Conservation (phyloP, 2,113 vertebrate species). For the Ellobius talpinus region DNA sequence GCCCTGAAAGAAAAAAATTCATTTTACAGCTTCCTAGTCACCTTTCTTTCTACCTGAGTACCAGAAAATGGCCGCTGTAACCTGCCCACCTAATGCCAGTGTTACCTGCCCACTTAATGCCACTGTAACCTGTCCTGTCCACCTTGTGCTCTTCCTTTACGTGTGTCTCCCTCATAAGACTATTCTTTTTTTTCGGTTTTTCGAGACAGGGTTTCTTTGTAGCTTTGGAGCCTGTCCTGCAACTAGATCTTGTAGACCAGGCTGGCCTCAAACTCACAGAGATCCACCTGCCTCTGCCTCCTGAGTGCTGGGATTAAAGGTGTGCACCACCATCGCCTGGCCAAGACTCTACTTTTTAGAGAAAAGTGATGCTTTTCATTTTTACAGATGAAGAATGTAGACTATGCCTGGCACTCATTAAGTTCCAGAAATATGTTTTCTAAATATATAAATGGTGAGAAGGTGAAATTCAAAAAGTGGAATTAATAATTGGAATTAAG, state of each 20-base stretch:
- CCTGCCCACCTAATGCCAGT: background rate
- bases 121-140: background rate
- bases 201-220: no score
- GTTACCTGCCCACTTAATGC: background rate
- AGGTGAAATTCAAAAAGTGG: constrained; percentile 48
- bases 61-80: background rate
- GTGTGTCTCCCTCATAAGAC: constrained; percentile 20
- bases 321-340: no score
- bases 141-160: constrained; percentile 12
- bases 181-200: background rate
- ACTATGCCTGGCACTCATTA: constrained; percentile 47
- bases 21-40: background rate
- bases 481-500: background rate
- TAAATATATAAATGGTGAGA: constrained; percentile 22
- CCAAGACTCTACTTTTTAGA: background rate
- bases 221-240: no score
- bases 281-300: no score
- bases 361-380: background rate
- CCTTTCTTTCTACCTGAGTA: constrained; percentile 7
- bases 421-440: background rate
- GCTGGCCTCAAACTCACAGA: no score
- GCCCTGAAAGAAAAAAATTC: background rate
- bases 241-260: no score
- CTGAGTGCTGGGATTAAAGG: no score
- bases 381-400: constrained; percentile 43